These are phyloP conservation scores for Ostrea denselamellosa DNA, from an alignment of 1,140 invertebrate species.

Conservation along the genomic window DNA sequence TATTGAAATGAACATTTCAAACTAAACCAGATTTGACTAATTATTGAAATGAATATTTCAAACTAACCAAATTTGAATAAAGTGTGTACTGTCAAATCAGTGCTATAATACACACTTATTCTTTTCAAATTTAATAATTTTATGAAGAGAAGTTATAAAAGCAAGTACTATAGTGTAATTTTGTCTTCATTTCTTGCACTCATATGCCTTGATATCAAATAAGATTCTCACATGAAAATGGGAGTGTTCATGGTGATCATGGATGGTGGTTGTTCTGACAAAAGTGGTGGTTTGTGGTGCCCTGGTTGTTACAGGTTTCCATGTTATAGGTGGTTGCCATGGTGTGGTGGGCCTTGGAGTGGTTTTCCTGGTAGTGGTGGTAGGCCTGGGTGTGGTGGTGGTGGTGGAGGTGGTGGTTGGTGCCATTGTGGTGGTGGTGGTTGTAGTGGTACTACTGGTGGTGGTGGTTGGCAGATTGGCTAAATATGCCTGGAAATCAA, in stretches of 20 bases:
- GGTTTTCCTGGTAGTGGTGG: neutral
- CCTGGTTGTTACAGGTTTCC: conserved; percentile 4
- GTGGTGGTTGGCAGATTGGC: conserved; percentile 53
- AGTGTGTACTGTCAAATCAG: too few relatives aligned
- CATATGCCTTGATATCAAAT: neutral
- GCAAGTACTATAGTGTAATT: neutral
- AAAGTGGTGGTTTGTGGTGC: neutral
- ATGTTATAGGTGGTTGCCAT: neutral
- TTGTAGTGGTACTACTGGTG: conserved; percentile 37
- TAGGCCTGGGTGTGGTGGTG: conserved; percentile 35
- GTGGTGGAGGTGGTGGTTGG: conserved; percentile 37
- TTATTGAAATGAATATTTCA: too few relatives aligned
- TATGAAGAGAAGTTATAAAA: neutral
- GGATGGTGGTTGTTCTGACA: neutral
- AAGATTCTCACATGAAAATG: neutral
- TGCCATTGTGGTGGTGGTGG: conserved; percentile 34
- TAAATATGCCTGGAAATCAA: conserved; percentile 61
- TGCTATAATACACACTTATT: too few relatives aligned
- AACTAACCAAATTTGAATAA: too few relatives aligned
- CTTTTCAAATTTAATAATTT: too few relatives aligned
- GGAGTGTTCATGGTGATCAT: neutral
- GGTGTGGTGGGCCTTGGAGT: neutral
- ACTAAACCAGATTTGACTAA: too few relatives aligned
- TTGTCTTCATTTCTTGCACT: too few relatives aligned
- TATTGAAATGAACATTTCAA: too few relatives aligned